phyloP scores from a whole-genome alignment of 2,888 invertebrate genomes.

The Limnephilus lunatus region DNA sequence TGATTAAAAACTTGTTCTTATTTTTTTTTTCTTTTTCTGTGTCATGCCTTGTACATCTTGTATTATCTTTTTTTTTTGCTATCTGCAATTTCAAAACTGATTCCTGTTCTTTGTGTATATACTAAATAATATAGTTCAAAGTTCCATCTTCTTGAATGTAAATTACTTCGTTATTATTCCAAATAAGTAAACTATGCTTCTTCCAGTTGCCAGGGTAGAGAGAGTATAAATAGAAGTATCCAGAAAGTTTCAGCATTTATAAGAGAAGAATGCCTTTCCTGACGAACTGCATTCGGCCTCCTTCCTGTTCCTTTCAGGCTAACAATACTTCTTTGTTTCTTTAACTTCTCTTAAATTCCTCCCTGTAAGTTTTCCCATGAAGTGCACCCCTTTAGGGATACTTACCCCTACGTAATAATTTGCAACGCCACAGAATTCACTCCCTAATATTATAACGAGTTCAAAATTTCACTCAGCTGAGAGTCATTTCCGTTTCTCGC shows the following conservation, averaged over 20 bases:
- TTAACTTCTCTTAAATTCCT: constrained; percentile 17
- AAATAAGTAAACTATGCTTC: too few species aligned
- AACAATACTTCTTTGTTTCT: background rate
- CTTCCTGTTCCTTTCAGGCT: background rate
- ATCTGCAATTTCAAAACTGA: too few species aligned
- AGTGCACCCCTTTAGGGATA: background rate
- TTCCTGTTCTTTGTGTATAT: too few species aligned
- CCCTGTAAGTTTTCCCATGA: background rate
- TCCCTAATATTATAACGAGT: constrained; percentile 25
- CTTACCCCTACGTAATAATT: constrained; percentile 11
- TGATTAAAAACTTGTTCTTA: too few species aligned
- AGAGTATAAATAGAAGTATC: too few species aligned
- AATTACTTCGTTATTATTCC: too few species aligned
- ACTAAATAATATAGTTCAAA: too few species aligned
- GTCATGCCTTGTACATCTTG: too few species aligned
- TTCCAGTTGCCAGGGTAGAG: too few species aligned
- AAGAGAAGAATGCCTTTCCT: background rate
- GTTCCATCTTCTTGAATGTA: too few species aligned
- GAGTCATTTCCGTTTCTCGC: constrained; percentile 33
- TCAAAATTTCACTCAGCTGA: constrained; percentile 31
- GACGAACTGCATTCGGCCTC: background rate
- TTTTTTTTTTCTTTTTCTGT: too few species aligned
- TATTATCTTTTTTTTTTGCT: too few species aligned
- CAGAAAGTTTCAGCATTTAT: background rate
- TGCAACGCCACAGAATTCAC: constrained; percentile 27